Conservation (phyloP, 2,113 vertebrate genomes). For the Protomyctophum bolini region DNA sequence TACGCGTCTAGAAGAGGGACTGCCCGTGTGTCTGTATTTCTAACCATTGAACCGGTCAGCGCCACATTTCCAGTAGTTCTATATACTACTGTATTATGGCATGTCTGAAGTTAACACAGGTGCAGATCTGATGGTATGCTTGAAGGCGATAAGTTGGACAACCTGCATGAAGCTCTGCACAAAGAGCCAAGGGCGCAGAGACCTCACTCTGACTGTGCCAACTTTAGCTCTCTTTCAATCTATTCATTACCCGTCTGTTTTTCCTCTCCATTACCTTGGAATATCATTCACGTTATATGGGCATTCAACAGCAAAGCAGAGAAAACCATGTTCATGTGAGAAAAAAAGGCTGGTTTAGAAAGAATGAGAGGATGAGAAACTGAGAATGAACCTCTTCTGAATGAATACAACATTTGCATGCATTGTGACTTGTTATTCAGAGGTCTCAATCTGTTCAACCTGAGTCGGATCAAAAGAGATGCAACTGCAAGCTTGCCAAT, state of each 20-base stretch:
- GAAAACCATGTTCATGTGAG: constrained; percentile 32
- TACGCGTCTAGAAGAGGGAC: too few species aligned
- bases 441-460: constrained; percentile 5
- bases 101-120: constrained; percentile 12
- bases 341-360: constrained; percentile 17
- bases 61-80: too few species aligned
- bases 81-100: background rate
- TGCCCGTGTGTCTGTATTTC: too few species aligned
- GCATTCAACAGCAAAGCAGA: constrained; percentile 32
- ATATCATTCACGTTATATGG: constrained; percentile 46
- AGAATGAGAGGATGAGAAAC: constrained; percentile 35
- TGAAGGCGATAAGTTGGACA: constrained; percentile 19
- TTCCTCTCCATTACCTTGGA: constrained; percentile 11
- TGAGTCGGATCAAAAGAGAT: background rate
- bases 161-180: background rate
- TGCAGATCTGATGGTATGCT: background rate
- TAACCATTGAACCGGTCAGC: too few species aligned
- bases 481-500: constrained; percentile 12
- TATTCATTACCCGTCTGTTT: constrained; percentile 26
- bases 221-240: constrained; percentile 42
- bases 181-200: constrained; percentile 46
- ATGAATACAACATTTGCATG: constrained; percentile 36
- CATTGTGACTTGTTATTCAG: constrained; percentile 32
- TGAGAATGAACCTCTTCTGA: constrained; percentile 36
- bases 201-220: constrained; percentile 35